Conservation (phyloP, 2,888 invertebrate genomes). For the Nomada hirtipes region DNA sequence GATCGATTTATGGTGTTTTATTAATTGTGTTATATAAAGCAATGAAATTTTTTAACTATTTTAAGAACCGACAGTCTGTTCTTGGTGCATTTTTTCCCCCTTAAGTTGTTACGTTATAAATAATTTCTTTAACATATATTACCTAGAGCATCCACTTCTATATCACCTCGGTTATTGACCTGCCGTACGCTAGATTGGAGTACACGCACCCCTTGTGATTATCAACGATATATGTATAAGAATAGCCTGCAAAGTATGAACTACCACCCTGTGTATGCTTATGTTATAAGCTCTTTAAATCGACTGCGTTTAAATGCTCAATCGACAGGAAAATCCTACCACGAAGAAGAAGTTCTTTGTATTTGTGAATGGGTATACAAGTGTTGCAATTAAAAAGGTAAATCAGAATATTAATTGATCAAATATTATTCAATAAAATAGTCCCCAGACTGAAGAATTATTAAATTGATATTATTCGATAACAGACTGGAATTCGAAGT, state of each 20-base stretch:
- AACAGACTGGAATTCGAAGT: background rate
- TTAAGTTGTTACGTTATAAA: background rate
- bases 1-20: background rate
- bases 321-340: conserved; percentile 50
- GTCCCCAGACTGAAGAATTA: background rate
- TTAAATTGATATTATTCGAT: too few relatives aligned
- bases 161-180: conserved; percentile 33
- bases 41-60: background rate
- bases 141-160: conserved; percentile 15
- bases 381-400: background rate
- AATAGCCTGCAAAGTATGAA: conserved; percentile 35
- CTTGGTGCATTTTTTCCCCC: background rate
- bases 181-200: conserved; percentile 33
- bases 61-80: background rate
- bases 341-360: conserved; percentile 21
- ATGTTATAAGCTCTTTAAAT: conserved; percentile 28
- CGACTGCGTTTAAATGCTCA: conserved; percentile 28
- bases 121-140: background rate
- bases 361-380: background rate
- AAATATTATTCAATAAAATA: background rate
- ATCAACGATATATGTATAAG: conserved; percentile 46
- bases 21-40: background rate
- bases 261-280: conserved; percentile 13
- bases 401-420: background rate
- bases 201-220: conserved; percentile 35